Conservation (phyloP, 2,113 vertebrate genomes). For the Australoheros scitulus region DNA sequence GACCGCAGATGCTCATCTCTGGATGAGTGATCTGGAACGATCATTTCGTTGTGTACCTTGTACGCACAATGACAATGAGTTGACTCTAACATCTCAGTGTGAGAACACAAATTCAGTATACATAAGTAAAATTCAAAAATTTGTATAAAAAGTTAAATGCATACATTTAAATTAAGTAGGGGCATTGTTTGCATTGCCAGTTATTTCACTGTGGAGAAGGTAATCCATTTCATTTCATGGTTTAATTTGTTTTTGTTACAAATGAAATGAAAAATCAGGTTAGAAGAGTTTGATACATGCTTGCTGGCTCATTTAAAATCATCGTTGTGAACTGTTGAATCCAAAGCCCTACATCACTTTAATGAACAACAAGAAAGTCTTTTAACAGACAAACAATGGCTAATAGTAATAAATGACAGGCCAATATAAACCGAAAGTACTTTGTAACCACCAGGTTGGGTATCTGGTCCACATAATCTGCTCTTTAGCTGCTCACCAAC, state of each 20-base stretch:
- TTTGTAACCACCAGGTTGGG: background rate
- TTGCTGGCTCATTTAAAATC: background rate
- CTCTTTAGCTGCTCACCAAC: background rate
- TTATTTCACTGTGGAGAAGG: rapidly evolving
- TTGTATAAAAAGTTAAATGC: background rate
- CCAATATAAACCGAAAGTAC: background rate
- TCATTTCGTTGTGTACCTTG: too few species aligned
- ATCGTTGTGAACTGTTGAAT: background rate
- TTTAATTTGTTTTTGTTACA: too few species aligned
- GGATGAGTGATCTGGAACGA: too few species aligned
- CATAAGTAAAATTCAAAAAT: background rate
- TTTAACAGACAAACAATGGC: background rate
- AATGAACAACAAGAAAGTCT: background rate
- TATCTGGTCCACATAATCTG: background rate
- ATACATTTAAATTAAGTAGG: background rate
- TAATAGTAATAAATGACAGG: background rate
- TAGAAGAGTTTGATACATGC: background rate
- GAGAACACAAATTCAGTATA: background rate
- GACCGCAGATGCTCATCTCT: too few species aligned
- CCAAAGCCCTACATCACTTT: background rate
- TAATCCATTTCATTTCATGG: background rate
- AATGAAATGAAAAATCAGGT: background rate
- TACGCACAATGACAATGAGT: too few species aligned
- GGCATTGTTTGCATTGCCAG: background rate
- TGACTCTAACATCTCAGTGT: background rate